phyloP scores from a whole-genome alignment of 2,888 invertebrate species.

The Ophioninae sp. region DNA sequence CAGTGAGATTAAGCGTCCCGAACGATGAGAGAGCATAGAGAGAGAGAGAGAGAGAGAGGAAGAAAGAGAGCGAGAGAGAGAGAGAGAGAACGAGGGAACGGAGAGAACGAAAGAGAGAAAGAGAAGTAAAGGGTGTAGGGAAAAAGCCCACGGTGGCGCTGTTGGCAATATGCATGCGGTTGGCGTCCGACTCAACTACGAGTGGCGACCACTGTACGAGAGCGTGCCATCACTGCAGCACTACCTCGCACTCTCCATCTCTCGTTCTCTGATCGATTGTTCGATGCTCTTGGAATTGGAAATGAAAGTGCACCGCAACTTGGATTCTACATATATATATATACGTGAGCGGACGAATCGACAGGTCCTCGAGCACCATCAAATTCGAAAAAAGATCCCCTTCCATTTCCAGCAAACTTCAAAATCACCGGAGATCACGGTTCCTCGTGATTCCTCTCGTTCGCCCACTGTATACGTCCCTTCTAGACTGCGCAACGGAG shows the following conservation, averaged over 20 bases:
- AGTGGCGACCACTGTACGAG: constrained; percentile 42
- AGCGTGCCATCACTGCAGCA: constrained; percentile 27
- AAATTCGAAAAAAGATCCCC: background rate
- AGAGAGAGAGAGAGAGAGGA: constrained; percentile 5
- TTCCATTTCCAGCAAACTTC: background rate
- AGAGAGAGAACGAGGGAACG: constrained; percentile 14
- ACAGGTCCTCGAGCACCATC: background rate
- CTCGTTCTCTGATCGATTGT: constrained; percentile 55
- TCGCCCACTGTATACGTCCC: background rate
- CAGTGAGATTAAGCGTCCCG: constrained; percentile 57
- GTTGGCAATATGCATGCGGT: constrained; percentile 41
- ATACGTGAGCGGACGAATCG: background rate
- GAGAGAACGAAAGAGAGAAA: background rate
- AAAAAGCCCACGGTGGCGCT: constrained; percentile 22
- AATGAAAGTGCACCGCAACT: constrained; percentile 56
- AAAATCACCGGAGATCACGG: background rate
- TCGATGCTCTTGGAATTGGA: constrained; percentile 58
- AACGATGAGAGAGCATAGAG: constrained; percentile 42
- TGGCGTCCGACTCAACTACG: constrained; percentile 17
- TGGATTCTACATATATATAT: constrained; percentile 1
- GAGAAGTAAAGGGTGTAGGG: constrained; percentile 14
- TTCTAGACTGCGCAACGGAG: background rate
- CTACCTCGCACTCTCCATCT: constrained; percentile 12
- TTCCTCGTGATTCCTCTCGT: background rate
- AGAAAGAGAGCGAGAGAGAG: constrained; percentile 5